Conservation (phyloP, 1,140 invertebrate genomes). For the Laodelphax striatellus region DNA sequence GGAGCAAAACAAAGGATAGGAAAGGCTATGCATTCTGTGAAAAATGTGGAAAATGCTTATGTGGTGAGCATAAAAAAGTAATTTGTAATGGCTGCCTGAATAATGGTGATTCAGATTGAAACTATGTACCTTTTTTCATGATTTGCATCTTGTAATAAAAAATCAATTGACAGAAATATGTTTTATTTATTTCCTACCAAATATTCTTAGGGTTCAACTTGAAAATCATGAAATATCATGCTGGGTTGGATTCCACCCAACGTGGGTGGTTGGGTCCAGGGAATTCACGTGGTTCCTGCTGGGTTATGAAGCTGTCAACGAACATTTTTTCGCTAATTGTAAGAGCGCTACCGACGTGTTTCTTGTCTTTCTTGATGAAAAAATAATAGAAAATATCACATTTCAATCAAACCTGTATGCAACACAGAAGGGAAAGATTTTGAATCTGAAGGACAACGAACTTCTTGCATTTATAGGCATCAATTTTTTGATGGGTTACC, state of each 20-base stretch:
- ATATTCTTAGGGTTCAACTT: too few relatives aligned
- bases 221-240: too few relatives aligned
- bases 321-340: neutral
- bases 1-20: slow-evolving; percentile 2
- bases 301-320: too few relatives aligned
- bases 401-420: neutral
- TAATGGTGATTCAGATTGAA: neutral
- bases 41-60: slow-evolving; percentile 5
- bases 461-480: neutral
- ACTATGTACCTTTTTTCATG: too few relatives aligned
- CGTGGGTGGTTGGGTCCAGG: too few relatives aligned
- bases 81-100: slow-evolving; percentile 4
- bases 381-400: neutral
- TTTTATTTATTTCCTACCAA: too few relatives aligned
- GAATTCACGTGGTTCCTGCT: too few relatives aligned
- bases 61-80: slow-evolving; percentile 6
- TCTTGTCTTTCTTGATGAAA: neutral
- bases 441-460: neutral
- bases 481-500: slow-evolving; percentile 1
- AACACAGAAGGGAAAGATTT: neutral
- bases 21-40: slow-evolving; percentile 1
- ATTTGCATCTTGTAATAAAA: too few relatives aligned
- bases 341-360: neutral
- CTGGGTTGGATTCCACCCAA: too few relatives aligned
- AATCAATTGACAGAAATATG: too few relatives aligned